phyloP scores from a whole-genome alignment of 2,888 invertebrate species.

The Leptinotarsa tumamoca region DNA sequence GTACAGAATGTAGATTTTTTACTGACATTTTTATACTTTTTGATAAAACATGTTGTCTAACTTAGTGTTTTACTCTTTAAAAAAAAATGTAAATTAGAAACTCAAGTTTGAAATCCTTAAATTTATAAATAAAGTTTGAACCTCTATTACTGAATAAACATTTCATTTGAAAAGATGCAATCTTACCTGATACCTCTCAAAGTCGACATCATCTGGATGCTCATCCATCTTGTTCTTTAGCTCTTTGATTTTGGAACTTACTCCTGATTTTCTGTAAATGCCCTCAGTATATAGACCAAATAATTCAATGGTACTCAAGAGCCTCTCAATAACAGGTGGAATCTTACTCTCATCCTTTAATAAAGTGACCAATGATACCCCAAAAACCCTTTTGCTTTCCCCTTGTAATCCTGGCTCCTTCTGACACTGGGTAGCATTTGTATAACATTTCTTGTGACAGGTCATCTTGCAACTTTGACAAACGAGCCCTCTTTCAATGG shows the following conservation, averaged over 20 bases:
- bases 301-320: conserved; percentile 91
- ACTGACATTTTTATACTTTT: too few species aligned
- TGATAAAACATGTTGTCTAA: too few species aligned
- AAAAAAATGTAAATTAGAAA: too few species aligned
- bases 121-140: background rate
- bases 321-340: conserved; percentile 87
- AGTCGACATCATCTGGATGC: conserved; percentile 78
- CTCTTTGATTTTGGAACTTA: conserved; percentile 85
- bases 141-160: background rate
- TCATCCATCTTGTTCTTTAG: conserved; percentile 82
- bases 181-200: conserved; percentile 83
- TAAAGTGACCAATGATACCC: conserved; percentile 81
- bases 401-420: conserved; percentile 67
- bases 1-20: too few species aligned
- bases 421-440: conserved; percentile 73
- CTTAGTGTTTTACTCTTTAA: too few species aligned
- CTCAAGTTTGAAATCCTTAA: background rate
- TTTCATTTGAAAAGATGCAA: background rate
- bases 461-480: conserved; percentile 87
- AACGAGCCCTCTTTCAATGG: conserved; percentile 85
- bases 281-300: conserved; percentile 93
- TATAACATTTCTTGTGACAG: conserved; percentile 95
- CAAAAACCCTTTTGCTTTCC: conserved; percentile 79
- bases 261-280: conserved; percentile 91
- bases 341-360: conserved; percentile 83